Conservation (phyloP, 2,113 vertebrate genomes). For the Dasypus novemcinctus region DNA sequence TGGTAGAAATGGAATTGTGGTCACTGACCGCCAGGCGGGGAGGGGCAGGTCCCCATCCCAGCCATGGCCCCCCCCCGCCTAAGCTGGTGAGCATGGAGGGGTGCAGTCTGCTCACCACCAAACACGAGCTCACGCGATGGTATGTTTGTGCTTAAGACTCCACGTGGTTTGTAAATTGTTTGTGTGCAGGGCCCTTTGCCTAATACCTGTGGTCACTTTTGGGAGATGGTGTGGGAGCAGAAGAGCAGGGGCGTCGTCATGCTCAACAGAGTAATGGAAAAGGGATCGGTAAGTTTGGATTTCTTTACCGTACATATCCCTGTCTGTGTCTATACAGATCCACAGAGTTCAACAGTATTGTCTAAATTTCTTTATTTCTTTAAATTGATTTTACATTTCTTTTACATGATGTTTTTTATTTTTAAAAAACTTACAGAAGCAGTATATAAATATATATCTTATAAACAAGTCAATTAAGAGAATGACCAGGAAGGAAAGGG, state of each 20-base stretch:
- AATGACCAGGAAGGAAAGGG: not conserved
- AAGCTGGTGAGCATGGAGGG: not conserved
- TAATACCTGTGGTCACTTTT: conserved; percentile 97
- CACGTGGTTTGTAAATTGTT: conserved; percentile 52
- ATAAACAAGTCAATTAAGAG: not conserved
- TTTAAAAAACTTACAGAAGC: not conserved
- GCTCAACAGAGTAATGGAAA: conserved; percentile 98
- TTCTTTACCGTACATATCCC: fast-evolving
- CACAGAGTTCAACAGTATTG: not conserved
- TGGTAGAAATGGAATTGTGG: not conserved
- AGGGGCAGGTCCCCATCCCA: not conserved
- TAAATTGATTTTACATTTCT: not conserved
- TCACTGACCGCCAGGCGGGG: not conserved
- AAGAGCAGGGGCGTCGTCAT: conserved; percentile 95
- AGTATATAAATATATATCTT: not conserved
- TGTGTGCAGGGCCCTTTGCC: conserved; percentile 94
- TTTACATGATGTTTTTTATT: not conserved
- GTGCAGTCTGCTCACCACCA: fast-evolving
- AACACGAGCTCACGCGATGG: fast-evolving
- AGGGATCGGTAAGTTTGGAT: conserved; percentile 92
- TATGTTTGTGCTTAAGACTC: not conserved
- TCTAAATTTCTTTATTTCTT: not conserved
- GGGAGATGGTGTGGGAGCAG: conserved; percentile 99
- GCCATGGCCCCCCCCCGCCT: not conserved
- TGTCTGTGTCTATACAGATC: fast-evolving